These are phyloP conservation scores for Malthinus flaveolus DNA, from an alignment of 2,888 invertebrate genomes.

Conservation along the genomic window DNA sequence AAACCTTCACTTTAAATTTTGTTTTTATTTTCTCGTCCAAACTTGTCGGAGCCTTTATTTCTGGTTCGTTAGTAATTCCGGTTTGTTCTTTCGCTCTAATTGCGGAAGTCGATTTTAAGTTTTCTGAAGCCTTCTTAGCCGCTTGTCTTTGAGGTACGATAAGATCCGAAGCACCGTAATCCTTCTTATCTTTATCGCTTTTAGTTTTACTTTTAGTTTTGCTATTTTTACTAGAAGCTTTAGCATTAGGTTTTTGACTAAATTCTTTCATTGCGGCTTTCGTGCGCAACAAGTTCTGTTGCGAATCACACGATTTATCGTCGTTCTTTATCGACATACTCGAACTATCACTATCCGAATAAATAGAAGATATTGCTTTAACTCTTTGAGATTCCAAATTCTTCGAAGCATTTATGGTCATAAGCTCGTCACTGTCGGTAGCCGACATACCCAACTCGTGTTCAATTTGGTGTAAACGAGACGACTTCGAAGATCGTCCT, in stretches of 20 bases:
- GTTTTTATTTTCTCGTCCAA: slow-evolving; percentile 32
- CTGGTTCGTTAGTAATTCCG: slow-evolving; percentile 17
- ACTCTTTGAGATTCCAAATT: slow-evolving; percentile 53
- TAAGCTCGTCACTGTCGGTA: slow-evolving; percentile 79
- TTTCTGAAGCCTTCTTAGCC: slow-evolving; percentile 89
- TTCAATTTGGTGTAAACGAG: slow-evolving; percentile 72
- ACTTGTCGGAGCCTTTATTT: slow-evolving; percentile 33
- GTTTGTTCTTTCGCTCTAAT: slow-evolving; percentile 49
- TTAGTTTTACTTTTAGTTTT: slow-evolving; percentile 44
- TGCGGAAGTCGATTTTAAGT: slow-evolving; percentile 71
- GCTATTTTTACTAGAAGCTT: slow-evolving; percentile 42
- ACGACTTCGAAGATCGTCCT: slow-evolving; percentile 54
- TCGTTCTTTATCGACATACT: slow-evolving; percentile 63
- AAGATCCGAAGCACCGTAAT: slow-evolving; percentile 71
- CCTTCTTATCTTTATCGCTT: slow-evolving; percentile 54
- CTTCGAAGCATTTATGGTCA: slow-evolving; percentile 64
- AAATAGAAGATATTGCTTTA: slow-evolving; percentile 73
- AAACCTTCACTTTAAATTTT: slow-evolving; percentile 38
- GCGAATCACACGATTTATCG: slow-evolving; percentile 67
- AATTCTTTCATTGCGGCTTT: slow-evolving; percentile 88
- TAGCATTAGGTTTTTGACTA: slow-evolving; percentile 55
- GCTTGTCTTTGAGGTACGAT: slow-evolving; percentile 90
- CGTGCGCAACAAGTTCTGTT: slow-evolving; percentile 70
- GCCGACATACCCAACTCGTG: slow-evolving; percentile 71
- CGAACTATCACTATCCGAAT: slow-evolving; percentile 76